These are phyloP conservation scores for Serranus cabrilla DNA, from an alignment of 2,797 vertebrate genomes.

Conservation along the genomic window DNA sequence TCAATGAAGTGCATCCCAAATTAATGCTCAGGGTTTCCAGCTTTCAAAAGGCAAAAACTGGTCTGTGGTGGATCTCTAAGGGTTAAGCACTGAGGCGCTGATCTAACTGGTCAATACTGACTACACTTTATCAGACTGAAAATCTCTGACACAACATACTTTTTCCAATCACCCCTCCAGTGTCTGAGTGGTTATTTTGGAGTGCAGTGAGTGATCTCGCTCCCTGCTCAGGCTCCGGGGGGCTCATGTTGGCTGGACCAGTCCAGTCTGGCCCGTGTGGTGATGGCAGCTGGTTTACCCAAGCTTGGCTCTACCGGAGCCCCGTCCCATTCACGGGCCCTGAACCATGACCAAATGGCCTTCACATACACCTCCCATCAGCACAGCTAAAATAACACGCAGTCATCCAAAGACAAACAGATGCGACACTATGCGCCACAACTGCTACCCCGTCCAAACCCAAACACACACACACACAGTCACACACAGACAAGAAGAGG, in stretches of 20 bases:
- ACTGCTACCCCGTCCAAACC: constrained; percentile 47
- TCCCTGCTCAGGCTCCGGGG: constrained; percentile 42
- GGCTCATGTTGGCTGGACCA: constrained; percentile 55
- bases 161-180: constrained; percentile 20
- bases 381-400: constrained; percentile 83
- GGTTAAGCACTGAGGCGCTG: constrained; percentile 6
- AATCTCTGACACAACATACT: constrained; percentile 43
- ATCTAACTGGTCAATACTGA: constrained; percentile 9
- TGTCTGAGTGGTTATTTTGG: constrained; percentile 40
- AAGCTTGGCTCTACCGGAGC: constrained; percentile 65
- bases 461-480: constrained; percentile 14
- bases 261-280: constrained; percentile 66
- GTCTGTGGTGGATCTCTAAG: too few species aligned
- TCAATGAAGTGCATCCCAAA: too few species aligned
- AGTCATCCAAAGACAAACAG: constrained; percentile 80
- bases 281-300: constrained; percentile 76
- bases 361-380: constrained; percentile 78
- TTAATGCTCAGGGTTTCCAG: too few species aligned
- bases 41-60: too few species aligned
- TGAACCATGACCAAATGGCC: constrained; percentile 82
- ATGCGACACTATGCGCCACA: constrained; percentile 65
- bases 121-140: constrained; percentile 29
- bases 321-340: constrained; percentile 70
- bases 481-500: constrained; percentile 17
- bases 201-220: constrained; percentile 34